phyloP scores from a whole-genome alignment of 2,113 vertebrate genomes.

The Indicator indicator region DNA sequence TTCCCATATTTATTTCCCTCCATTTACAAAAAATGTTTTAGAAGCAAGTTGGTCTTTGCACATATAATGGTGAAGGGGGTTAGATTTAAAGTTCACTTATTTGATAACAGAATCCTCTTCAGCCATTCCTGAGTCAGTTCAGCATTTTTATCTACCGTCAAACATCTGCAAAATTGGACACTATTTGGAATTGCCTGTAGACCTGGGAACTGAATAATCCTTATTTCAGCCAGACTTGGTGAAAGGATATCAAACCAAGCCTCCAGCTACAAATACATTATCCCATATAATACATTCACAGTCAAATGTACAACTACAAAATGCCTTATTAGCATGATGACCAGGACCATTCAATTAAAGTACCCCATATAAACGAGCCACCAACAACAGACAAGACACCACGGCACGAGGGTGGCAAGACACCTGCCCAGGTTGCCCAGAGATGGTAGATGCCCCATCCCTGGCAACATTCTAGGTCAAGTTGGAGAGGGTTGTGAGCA shows the following conservation, averaged over 20 bases:
- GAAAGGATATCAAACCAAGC: not conserved
- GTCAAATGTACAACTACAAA: not conserved
- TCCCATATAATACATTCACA: not conserved
- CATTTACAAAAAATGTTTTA: not conserved
- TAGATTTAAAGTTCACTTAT: not conserved
- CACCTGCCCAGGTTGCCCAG: too few relatives aligned
- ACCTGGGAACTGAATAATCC: not conserved
- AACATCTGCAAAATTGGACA: not conserved
- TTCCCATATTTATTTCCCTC: accelerated
- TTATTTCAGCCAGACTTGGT: not conserved
- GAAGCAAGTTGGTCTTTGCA: not conserved
- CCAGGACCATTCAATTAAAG: not conserved
- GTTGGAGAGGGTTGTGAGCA: too few relatives aligned
- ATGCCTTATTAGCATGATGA: not conserved
- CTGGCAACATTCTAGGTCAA: too few relatives aligned
- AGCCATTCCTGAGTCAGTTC: not conserved
- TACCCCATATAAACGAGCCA: not conserved
- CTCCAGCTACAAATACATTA: not conserved
- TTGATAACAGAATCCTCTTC: not conserved
- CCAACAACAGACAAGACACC: not conserved
- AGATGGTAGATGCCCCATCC: too few relatives aligned
- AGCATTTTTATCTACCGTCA: not conserved
- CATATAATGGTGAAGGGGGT: not conserved
- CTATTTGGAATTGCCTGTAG: not conserved
- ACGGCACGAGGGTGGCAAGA: too few relatives aligned